Evolutionary conservation across 2,113 vertebrate genomes (phyloP).

Genomic region (Megaceryle maxima): DNA sequence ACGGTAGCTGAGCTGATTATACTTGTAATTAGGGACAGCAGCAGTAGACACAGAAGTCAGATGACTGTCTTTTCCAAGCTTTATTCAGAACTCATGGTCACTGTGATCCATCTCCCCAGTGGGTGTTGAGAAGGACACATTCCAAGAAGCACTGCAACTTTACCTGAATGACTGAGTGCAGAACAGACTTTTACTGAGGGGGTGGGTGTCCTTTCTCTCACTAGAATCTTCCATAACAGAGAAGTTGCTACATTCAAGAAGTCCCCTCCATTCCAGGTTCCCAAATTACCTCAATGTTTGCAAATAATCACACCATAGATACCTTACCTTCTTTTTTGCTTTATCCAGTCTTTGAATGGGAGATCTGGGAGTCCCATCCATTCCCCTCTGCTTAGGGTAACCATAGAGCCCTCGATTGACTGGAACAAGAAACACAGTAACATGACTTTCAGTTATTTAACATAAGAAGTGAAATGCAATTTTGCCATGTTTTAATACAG

Average conservation of each 20-base stretch:
- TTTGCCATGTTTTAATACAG: not conserved
- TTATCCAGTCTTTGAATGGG: slow-evolving; percentile 81
- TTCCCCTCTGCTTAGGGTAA: slow-evolving; percentile 82
- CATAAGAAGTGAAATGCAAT: not conserved
- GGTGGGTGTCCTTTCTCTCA: not conserved
- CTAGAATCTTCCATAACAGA: not conserved
- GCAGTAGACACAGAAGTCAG: not conserved
- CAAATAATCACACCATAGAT: not conserved
- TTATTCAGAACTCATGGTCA: not conserved
- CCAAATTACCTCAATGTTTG: not conserved
- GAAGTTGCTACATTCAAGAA: not conserved
- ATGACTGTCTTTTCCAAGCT: not conserved
- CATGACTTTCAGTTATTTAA: not conserved
- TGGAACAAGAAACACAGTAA: slow-evolving; percentile 31
- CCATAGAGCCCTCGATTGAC: slow-evolving; percentile 83
- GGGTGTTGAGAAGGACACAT: not conserved
- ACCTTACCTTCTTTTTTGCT: slow-evolving; percentile 74
- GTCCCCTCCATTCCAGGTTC: not conserved
- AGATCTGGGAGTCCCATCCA: slow-evolving; percentile 87
- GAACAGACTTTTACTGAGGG: not conserved
- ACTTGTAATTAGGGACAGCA: not conserved
- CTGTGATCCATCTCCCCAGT: not conserved
- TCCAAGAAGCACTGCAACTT: not conserved
- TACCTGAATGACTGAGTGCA: not conserved
- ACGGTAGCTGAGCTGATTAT: not conserved